phyloP scores from a whole-genome alignment of 2,797 vertebrate genomes.

The Monodelphis domestica region DNA sequence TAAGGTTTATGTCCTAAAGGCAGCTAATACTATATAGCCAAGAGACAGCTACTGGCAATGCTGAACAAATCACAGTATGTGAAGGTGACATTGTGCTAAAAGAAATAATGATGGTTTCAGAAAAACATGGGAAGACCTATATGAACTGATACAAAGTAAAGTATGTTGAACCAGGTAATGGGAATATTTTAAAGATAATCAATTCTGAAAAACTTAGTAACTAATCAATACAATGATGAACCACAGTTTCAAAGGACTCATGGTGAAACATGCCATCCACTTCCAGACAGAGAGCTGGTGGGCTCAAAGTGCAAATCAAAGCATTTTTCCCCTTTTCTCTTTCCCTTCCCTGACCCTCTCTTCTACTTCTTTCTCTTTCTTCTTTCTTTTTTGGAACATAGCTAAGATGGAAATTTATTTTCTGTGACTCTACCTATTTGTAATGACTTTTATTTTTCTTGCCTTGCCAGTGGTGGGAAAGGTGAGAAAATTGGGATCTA shows the following conservation, averaged over 20 bases:
- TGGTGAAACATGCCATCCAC: neutral
- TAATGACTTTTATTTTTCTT: neutral
- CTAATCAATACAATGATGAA: too few species aligned
- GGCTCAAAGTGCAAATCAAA: neutral
- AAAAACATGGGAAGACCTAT: neutral
- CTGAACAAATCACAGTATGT: too few species aligned
- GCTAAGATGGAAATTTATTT: neutral
- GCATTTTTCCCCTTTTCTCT: neutral
- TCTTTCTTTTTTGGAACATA: neutral
- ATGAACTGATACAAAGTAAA: neutral
- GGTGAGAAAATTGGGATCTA: neutral
- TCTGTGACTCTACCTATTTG: neutral
- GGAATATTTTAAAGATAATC: neutral
- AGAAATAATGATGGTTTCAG: neutral
- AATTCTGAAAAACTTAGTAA: too few species aligned
- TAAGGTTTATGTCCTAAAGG: conserved; percentile 41
- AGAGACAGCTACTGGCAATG: neutral
- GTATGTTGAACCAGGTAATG: neutral
- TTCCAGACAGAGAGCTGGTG: neutral
- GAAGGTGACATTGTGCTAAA: neutral
- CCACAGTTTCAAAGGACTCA: too few species aligned
- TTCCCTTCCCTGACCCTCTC: too few species aligned
- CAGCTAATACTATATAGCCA: conserved; percentile 12
- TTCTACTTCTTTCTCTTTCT: too few species aligned
- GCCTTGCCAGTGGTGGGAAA: too few species aligned